Evolutionary conservation across 2,113 vertebrate species (phyloP), one percentile per base, ranked within the genome.

Genomic region (Triplophysa tibetana): DNA sequence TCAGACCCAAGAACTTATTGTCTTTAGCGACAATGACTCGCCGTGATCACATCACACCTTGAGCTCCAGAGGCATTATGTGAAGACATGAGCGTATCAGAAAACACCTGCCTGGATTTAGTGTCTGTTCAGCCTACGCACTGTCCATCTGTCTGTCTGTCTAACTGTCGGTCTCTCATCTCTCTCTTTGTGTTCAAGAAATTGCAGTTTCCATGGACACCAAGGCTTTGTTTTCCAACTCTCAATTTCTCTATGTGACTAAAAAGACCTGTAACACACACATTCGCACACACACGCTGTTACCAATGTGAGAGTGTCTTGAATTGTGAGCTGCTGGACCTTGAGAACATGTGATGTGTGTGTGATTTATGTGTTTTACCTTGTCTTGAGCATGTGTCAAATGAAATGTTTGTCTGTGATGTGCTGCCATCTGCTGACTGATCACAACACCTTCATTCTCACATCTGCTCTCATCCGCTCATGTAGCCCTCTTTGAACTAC

Each of bases 201-300:
- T 87, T 79, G 77, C 87, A 82, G 90, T 93, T 92, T 38, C 90
- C 86, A 89, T 90, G 90, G 70, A 80, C 72, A 93, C 90, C 90
- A 91, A 91, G 89, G 88, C 54, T 84, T 83, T 84, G 83, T 84
- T 88, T 84, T 83, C 76, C 76, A 81, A 58, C 11, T 56, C 41
- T 43, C 50, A 24, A 50, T 58, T 66, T 89, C 75, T 76, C 84
- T 85, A 81, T 87, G 86, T 74, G 85, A 86, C 81, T 16, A 21
- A 68, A 70, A 66, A 38, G 70, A 67, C 43, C 45, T 41, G 21
- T 33, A 70, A 60, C 45, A 41, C 41, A 70, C 54, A 52, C 63
- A 38, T 43, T 76, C 63, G 68, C 75, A 61, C 63, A 38, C 58
- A 79, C 70, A 74, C 21, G 29, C 68, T 41, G 29, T 81, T 72